Base-by-base conservation (phyloP, 2,113 vertebrate species). In the Mellivora capensis region DNA sequence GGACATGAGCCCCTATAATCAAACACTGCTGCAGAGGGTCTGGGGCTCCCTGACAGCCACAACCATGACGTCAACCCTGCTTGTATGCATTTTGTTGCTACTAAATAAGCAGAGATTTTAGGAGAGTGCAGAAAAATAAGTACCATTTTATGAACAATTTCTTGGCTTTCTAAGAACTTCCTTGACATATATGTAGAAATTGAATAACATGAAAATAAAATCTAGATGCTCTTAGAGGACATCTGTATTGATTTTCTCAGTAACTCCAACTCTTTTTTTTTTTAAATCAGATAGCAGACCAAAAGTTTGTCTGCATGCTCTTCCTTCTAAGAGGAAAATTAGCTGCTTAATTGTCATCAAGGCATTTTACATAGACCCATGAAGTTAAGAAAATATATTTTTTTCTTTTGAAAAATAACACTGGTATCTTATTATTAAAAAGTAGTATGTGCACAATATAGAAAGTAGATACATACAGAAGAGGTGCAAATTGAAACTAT, bases 391-490 rank as follows among this genome's bases (percentile, higher is more conserved):
- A 97, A 86, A 4, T 74, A 1, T 34, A 31, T 39, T 82, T 93
- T 93, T 57, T 61, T 61, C 15, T 91, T 83, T 59, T 49, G 52
- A 88, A 87, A 95, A 91, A n/a, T 76, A 76, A 85, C 42, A 44
- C 15, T 11, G 5, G 1, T 31, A 42, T 74, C 76, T 88, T 81
- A 64, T 86, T 86, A 49, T 79, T 84, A 20, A 52, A 69, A 67
- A 54, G 23, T 23, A 64, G 37, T 79, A 20, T 27, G 29, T 74
- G 12, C 13, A 15, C n/a, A 54, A 39, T 44, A 12, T 34, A 88
- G 69, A 82, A 87, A 84, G 27, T 10, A 90, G 39, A 92, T 23
- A 90, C 20, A 92, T 23, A 44, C 0, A 29, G 44, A 76, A 93
- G 89, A 47, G 2, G 20, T 12, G 94, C 13, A 79, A 89, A 87